These are phyloP conservation scores for Hofmannophila pseudospretella DNA, from an alignment of 2,888 invertebrate species.

Conservation along the genomic window DNA sequence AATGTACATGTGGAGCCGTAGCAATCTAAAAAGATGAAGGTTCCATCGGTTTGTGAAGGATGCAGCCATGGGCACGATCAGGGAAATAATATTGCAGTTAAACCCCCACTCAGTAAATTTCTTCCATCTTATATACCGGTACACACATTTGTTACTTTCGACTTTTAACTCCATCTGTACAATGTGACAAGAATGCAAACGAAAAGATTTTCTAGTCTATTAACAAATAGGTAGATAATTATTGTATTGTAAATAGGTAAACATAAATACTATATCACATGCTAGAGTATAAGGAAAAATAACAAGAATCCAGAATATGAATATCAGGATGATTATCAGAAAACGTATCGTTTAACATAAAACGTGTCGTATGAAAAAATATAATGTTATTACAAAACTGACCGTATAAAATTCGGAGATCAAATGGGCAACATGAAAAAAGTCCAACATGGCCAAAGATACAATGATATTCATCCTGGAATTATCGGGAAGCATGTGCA, in stretches of 20 bases:
- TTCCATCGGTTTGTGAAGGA: slow-evolving; percentile 19
- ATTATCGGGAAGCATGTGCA: not conserved
- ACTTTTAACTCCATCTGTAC: slow-evolving; percentile 39
- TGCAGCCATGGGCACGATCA: slow-evolving; percentile 35
- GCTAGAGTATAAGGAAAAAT: too few relatives aligned
- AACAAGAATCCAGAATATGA: too few relatives aligned
- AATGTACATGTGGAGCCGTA: slow-evolving; percentile 36
- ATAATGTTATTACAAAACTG: too few relatives aligned
- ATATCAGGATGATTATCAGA: too few relatives aligned
- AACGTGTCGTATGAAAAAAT: too few relatives aligned
- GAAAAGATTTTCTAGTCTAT: slow-evolving; percentile 15
- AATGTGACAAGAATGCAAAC: too few relatives aligned
- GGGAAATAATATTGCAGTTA: slow-evolving; percentile 34
- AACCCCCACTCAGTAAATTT: slow-evolving; percentile 32
- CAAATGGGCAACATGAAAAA: not conserved
- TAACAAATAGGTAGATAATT: too few relatives aligned
- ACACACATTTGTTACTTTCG: slow-evolving; percentile 26
- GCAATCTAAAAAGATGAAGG: slow-evolving; percentile 34
- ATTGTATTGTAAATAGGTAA: too few relatives aligned
- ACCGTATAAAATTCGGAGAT: slow-evolving; percentile 1
- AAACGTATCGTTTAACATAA: too few relatives aligned
- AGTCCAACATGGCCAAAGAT: not conserved
- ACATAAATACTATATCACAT: too few relatives aligned
- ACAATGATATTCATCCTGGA: too few relatives aligned
- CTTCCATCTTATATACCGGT: slow-evolving; percentile 24